phyloP scores from a whole-genome alignment of 2,797 vertebrate species.

The Momotus momota region DNA sequence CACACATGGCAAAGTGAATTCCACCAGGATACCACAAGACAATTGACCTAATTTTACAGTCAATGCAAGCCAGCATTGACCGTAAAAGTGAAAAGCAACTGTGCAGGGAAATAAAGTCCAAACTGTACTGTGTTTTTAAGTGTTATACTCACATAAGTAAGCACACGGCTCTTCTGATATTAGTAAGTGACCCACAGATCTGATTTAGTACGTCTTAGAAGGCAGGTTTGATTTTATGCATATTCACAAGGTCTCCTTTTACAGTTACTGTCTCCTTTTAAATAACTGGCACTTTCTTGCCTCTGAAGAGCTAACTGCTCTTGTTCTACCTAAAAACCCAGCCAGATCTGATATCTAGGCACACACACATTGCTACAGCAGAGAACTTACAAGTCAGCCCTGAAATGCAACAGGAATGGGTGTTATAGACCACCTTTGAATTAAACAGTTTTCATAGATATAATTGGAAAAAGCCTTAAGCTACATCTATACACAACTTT shows the following conservation, averaged over 20 bases:
- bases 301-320: not conserved
- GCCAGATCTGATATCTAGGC: not conserved
- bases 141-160: not conserved
- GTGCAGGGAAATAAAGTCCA: not conserved
- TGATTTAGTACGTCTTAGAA: not conserved
- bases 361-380: not conserved
- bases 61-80: not conserved
- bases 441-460: not conserved
- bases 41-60: conserved; percentile 4
- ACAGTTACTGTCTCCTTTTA: not conserved
- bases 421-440: not conserved
- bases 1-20: not conserved
- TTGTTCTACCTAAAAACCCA: not conserved
- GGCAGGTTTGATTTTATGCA: not conserved
- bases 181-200: not conserved
- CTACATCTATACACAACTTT: not conserved
- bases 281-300: not conserved
- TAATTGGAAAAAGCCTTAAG: not conserved
- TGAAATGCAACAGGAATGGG: not conserved
- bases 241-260: not conserved
- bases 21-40: not conserved
- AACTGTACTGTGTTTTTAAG: not conserved
- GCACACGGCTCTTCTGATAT: not conserved
- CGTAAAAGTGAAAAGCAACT: not conserved
- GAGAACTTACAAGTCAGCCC: not conserved